These are phyloP conservation scores for Lycocerus yunnanus DNA, from an alignment of 2,888 invertebrate genomes.

Conservation along the genomic window DNA sequence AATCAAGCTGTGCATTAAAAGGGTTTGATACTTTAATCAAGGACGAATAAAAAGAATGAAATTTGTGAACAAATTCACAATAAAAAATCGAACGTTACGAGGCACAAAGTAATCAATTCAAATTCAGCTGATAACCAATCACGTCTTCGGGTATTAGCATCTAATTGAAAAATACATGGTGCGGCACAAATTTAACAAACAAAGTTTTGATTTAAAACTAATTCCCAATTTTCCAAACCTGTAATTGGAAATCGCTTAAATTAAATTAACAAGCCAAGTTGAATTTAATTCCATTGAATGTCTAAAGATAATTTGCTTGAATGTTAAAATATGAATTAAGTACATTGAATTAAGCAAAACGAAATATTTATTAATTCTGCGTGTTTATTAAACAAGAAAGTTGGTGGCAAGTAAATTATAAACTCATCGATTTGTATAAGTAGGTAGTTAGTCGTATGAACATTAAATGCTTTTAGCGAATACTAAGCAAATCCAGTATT, in stretches of 20 bases:
- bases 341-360: not conserved
- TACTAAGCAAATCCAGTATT: not conserved
- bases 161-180: not conserved
- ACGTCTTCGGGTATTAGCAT: too few species aligned
- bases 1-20: too few species aligned
- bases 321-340: not conserved
- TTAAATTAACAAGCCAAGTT: not conserved
- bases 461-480: not conserved
- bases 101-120: not conserved
- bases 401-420: not conserved
- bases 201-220: too few species aligned
- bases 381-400: not conserved
- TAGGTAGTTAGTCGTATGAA: not conserved
- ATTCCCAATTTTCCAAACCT: not conserved
- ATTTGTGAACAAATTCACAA: not conserved
- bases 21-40: too few species aligned
- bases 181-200: too few species aligned
- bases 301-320: not conserved
- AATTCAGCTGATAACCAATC: not conserved
- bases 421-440: not conserved
- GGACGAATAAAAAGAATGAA: too few species aligned
- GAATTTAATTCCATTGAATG: not conserved
- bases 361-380: not conserved
- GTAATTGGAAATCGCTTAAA: not conserved
- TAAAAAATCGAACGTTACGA: not conserved